Base-by-base conservation (phyloP, 92 coral and sea anemone genomes). In the Desmophyllum pertusum region DNA sequence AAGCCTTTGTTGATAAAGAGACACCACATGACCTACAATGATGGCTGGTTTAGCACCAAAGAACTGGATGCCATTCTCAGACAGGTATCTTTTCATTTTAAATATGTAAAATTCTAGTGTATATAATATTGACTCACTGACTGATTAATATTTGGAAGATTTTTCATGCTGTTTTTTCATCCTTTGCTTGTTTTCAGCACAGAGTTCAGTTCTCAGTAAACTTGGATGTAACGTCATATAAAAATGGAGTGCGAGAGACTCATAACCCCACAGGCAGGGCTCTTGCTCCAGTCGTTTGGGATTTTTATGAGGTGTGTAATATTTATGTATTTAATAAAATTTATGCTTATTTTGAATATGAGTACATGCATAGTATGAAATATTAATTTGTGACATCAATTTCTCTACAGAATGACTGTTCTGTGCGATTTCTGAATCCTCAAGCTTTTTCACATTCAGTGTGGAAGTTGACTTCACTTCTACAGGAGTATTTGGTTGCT, bases 401-500 rank as follows among this genome's bases (percentile, higher is more conserved):
- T n/a, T 72, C 50, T 85, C 48, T 76, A 10, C 79, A 96, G 99
- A 96, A 96, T 92, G 98, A 92, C 50, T 94, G 98, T 84, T 96
- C 99, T 31, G 94, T 96, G 1, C 84, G 99, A 66, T 78, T 96
- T 78, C 88, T 96, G 13, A 96, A 96, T 79, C 99, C 99, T 39
- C 99, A 96, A 84, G 84, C 99, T 70, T 96, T 94, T 74, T 95
- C 97, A 30, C 92, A 85, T 35, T 81, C 99, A 0, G 96, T 96
- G 55, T 96, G 99, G 99, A 96, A 92, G 89, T 87, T 94, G 30
- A 90, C 94, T 10, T 93, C 99, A 17, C 87, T 91, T 7, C 70
- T 96, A 35, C 99, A 96, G 73, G 98, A 94, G 72, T 92, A 96
- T 96, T 96, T 94, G 98, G 99, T n/a, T 96, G 95, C 53, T 87